Conservation (phyloP, 2,113 vertebrate genomes). For the Setophaga coronata region DNA sequence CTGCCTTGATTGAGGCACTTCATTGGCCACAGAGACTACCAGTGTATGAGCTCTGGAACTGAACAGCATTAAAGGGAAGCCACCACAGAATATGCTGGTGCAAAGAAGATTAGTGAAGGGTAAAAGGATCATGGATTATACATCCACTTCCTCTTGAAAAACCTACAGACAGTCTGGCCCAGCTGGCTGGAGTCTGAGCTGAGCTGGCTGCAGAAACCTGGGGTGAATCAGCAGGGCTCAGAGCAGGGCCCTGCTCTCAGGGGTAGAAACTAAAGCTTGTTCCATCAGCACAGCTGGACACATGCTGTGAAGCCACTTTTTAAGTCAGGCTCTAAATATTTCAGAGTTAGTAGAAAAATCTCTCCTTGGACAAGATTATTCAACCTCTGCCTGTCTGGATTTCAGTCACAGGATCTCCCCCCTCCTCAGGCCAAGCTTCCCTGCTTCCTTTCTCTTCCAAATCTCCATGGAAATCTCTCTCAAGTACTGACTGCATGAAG, state of each 20-base stretch:
- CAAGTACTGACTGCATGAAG: not conserved
- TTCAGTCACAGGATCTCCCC: not conserved
- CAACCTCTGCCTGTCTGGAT: not conserved
- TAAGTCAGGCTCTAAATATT: not conserved
- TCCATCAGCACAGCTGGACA: not conserved
- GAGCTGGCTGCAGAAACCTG: not conserved
- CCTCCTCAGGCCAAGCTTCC: not conserved
- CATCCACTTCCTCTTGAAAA: not conserved
- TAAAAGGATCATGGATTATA: not conserved
- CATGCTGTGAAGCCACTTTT: not conserved
- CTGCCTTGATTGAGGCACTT: slow-evolving; percentile 39
- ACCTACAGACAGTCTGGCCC: not conserved
- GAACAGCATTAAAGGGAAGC: not conserved
- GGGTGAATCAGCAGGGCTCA: not conserved
- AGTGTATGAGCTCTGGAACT: not conserved
- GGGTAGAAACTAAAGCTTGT: not conserved
- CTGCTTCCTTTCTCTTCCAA: not conserved
- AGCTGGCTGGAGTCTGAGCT: not conserved
- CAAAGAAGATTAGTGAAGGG: not conserved
- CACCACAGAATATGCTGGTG: not conserved
- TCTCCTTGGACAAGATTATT: not conserved
- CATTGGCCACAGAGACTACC: slow-evolving; percentile 1
- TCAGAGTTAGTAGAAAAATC: not conserved
- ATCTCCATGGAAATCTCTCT: not conserved
- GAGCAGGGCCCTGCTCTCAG: not conserved